These are phyloP conservation scores for Polia nebulosa DNA, from an alignment of 2,888 invertebrate species.

Conservation along the genomic window DNA sequence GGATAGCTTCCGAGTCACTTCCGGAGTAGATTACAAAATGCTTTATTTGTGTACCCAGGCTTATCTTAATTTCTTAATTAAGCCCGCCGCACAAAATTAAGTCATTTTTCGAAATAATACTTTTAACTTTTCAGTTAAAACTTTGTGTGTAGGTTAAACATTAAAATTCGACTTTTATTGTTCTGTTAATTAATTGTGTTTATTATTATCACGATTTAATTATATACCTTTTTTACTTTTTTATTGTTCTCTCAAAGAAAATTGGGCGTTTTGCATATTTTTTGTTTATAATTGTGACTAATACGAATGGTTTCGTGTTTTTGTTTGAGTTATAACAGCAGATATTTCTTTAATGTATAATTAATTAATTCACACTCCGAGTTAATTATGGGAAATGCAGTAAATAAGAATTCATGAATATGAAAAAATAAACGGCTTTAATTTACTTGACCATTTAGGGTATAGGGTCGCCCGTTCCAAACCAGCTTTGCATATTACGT, in stretches of 20 bases:
- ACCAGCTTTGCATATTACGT: background rate
- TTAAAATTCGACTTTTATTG: constrained; percentile 65
- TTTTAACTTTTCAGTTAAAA: constrained; percentile 54
- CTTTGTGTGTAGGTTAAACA: constrained; percentile 48
- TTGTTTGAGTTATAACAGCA: constrained; percentile 34
- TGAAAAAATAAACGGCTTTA: constrained; percentile 4
- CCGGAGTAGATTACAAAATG: constrained; percentile 86
- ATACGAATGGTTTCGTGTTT: constrained; percentile 48
- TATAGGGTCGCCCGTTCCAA: background rate
- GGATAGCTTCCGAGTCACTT: constrained; percentile 85
- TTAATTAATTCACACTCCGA: constrained; percentile 60
- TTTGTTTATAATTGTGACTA: constrained; percentile 62
- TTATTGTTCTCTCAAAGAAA: constrained; percentile 50
- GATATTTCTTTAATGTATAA: constrained; percentile 51
- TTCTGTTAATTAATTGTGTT: constrained; percentile 67
- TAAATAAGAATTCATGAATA: constrained; percentile 21
- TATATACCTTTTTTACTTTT: constrained; percentile 45
- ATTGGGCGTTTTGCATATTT: constrained; percentile 60
- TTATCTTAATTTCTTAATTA: constrained; percentile 90
- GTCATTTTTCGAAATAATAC: constrained; percentile 71
- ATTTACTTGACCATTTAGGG: constrained; percentile 1
- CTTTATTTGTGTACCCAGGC: constrained; percentile 81
- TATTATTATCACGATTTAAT: constrained; percentile 54
- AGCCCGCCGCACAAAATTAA: constrained; percentile 75
- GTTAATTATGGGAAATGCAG: constrained; percentile 47